Conservation (phyloP, 2,888 invertebrate species). For the Rhamphomyia laevipes region DNA sequence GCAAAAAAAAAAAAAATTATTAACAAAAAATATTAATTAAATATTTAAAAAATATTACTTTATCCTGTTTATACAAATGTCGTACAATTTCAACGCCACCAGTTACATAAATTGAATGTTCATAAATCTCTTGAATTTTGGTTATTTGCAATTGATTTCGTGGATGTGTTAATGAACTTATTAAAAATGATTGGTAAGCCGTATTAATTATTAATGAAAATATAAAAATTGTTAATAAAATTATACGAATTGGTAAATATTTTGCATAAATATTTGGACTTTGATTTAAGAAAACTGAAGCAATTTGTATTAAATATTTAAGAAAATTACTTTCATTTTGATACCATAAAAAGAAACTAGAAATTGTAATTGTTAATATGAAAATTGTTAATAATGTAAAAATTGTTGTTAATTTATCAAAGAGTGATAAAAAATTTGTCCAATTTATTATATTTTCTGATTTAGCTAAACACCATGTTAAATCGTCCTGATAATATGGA, state of each 20-base stretch:
- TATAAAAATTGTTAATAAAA: conserved; percentile 11
- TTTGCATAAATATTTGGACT: not conserved
- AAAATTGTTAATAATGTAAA: not conserved
- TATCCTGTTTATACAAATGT: conserved; percentile 28
- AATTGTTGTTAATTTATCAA: not conserved
- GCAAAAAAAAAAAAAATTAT: not conserved
- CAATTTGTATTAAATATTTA: conserved; percentile 4
- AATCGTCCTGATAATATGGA: conserved; percentile 34
- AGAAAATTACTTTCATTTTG: not conserved
- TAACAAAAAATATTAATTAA: not conserved
- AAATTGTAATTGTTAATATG: not conserved
- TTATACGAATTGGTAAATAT: conserved; percentile 7
- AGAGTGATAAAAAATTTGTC: conserved; percentile 2
- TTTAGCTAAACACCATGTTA: conserved; percentile 35
- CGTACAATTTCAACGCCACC: conserved; percentile 29
- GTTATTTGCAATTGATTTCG: conserved; percentile 26
- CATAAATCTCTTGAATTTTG: conserved; percentile 23
- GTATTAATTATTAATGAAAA: conserved; percentile 27
- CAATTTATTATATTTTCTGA: conserved; percentile 18
- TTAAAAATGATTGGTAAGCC: conserved; percentile 31
- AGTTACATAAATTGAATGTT: conserved; percentile 25
- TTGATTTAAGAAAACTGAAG: conserved; percentile 4
- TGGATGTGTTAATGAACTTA: conserved; percentile 33
- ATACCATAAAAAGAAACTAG: not conserved
- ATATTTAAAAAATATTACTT: conserved; percentile 17